Evolutionary conservation across 2,113 vertebrate species (phyloP).

Genomic region (Coreoperca whiteheadi): DNA sequence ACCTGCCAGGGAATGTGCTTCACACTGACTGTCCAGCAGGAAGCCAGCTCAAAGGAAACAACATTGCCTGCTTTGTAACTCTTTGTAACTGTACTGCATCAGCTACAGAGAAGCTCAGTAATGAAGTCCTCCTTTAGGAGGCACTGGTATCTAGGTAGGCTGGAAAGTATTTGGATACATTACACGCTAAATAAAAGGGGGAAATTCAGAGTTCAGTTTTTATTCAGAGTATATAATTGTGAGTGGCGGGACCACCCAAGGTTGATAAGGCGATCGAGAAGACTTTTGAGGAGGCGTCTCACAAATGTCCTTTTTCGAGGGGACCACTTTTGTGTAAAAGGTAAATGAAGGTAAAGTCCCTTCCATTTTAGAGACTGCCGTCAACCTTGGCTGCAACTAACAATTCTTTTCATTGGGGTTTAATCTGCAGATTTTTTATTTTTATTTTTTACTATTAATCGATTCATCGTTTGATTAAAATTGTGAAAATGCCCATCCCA

Average conservation of each 20-base stretch:
- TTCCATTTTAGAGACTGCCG: background rate
- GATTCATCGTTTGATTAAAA: too few relatives aligned
- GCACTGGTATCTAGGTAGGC: background rate
- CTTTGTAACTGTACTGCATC: background rate
- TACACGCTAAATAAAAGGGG: background rate
- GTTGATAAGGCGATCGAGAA: background rate
- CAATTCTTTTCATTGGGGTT: too few relatives aligned
- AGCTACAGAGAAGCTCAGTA: background rate
- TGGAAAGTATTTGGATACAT: background rate
- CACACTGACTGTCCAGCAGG: conserved; percentile 21
- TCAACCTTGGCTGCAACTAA: too few relatives aligned
- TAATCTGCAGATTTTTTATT: too few relatives aligned
- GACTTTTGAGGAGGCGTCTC: background rate
- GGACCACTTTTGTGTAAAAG: background rate
- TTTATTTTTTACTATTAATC: too few relatives aligned
- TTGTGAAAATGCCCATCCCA: too few relatives aligned
- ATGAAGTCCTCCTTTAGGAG: background rate
- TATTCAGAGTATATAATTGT: background rate
- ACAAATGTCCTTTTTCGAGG: background rate
- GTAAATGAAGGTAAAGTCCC: background rate
- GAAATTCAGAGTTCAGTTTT: background rate
- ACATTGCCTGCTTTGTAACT: background rate
- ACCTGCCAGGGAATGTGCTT: conserved; percentile 47
- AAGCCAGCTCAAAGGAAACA: conserved; percentile 46
- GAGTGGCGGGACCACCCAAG: background rate